Evolutionary conservation across 2,113 vertebrate species (phyloP), one percentile per base, ranked within the genome.

Genomic region (Myotis brandtii): DNA sequence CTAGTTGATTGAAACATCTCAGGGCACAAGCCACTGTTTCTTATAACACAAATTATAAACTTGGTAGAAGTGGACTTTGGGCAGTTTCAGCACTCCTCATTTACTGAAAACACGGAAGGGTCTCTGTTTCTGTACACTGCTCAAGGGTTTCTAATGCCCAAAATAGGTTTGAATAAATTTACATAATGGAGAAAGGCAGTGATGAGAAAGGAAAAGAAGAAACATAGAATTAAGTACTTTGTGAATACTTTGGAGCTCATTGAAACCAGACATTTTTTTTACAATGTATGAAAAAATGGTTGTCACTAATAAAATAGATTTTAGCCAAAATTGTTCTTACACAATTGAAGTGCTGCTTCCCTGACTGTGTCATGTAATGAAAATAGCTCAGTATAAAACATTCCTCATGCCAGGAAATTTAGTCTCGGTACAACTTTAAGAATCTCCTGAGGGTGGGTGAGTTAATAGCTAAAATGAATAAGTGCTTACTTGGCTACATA

Each of bases 1-100:
- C 77, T 96, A 87, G 84, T 89, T 93, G 89, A 93, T n/a, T 91
- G 82, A 91, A 88, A 91, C 90, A 48, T 88, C 81, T 95, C 94
- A 56, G 70, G 43, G 75, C 85, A 85, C 87, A 96, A 97, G 92
- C 86, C 91, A 27, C 32, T 95, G 25, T 73, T 97, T 50, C 85
- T 81, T 95, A 17, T 95, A 86, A 96, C 30, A 7, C 83, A 95
- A 95, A 75, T 94, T 94, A 69, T 52, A 83, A 96, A n/a, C 64
- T 30, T 1, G 34, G 9, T 30, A 76, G 89, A 85, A 92, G 43
- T 77, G 73, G 72, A 9, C 84, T 92, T 79, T 32, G 70, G 25
- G 70, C 9, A 93, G 73, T 48, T 91, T 93, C 92, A 77, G 12
- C 2, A 0, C 11, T 62, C 16, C 72, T 90, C 43, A 54, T 91